Percentiles rank a stretch among this genome's conserved stretches.
Evolutionary conservation across 2,888 invertebrate species (phyloP).

Genomic region (Notocelia uddmanniana): DNA sequence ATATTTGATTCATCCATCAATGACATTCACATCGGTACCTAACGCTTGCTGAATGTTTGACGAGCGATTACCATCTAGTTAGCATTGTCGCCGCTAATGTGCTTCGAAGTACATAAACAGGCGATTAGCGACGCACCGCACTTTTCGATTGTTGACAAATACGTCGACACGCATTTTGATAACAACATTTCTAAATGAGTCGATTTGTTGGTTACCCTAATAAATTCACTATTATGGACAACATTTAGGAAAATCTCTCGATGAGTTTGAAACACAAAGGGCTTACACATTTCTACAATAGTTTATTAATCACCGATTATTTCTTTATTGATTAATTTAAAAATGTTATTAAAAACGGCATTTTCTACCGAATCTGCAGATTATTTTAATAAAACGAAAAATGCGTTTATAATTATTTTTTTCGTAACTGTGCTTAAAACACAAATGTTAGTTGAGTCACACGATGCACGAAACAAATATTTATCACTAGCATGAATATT

Average conservation of each 20-base stretch:
- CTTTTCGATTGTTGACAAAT: constrained; percentile 56
- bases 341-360: no score
- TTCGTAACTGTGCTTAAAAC: neutral
- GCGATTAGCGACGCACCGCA: constrained; percentile 62
- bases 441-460: neutral
- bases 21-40: constrained; percentile 12
- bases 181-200: constrained; percentile 18
- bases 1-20: constrained; percentile 18
- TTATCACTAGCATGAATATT: neutral
- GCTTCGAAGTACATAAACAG: constrained; percentile 68
- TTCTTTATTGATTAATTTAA: neutral
- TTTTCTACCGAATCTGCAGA: neutral
- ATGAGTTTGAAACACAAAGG: neutral
- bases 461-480: constrained; percentile 3
- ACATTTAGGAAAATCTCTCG: neutral
- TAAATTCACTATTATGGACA: neutral
- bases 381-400: neutral
- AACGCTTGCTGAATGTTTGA: constrained; percentile 52
- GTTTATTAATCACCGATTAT: neutral
- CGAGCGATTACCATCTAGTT: constrained; percentile 60
- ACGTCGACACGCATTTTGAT: constrained; percentile 49
- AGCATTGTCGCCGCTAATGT: constrained; percentile 52
- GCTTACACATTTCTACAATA: neutral
- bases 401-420: neutral
- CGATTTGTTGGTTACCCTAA: constrained; percentile 1